Base-by-base conservation (phyloP, 2,113 vertebrate genomes). In the Anguilla japonica region DNA sequence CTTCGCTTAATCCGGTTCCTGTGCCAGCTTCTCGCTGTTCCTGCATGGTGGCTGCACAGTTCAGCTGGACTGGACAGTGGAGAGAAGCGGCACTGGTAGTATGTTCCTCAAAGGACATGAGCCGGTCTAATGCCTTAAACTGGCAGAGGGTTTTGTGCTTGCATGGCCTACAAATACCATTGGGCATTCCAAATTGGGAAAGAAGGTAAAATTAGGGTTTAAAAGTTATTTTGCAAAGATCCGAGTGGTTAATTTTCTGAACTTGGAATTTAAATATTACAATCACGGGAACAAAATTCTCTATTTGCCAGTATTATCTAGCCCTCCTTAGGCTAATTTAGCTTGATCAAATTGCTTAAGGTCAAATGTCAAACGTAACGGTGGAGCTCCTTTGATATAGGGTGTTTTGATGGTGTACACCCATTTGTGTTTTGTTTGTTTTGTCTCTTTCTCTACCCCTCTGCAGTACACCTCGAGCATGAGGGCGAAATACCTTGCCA, bases 401-500 rank as follows among this genome's bases (percentile, higher is more conserved):
- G 29, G 20, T 26, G 71, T 75, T 29, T 75, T 75, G 26, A 75
- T 75, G 26, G 71, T 75, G 71, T 75, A 75, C 71, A 75, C n/a
- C 71, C 71, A 75, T 75, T 75, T 75, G 26, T 29, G 13, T 56
- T 46, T 41, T 67, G 50, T 60, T 67, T 84, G 34, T 63, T 82
- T 56, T 60, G 11, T 83, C 41, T 86, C 26, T 91, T 60, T 41
- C 20, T 90, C 41, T 91, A 87, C 94, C 84, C 94, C 85, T 89
- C 71, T 92, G 86, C 91, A 99, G 98, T 98, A 99, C 96, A 98
- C 98, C 91, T 98, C 97, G 92, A 99, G 98, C 96, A 99, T 99
- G 98, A 98, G 98, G 96, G 98, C 98, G 79, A 99, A 99, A 95
- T 99, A 99, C 96, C 96, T 99, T 93, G 98, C 98, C 94, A 99